phyloP scores from a whole-genome alignment of 2,797 vertebrate genomes.

The Selene dorsalis region DNA sequence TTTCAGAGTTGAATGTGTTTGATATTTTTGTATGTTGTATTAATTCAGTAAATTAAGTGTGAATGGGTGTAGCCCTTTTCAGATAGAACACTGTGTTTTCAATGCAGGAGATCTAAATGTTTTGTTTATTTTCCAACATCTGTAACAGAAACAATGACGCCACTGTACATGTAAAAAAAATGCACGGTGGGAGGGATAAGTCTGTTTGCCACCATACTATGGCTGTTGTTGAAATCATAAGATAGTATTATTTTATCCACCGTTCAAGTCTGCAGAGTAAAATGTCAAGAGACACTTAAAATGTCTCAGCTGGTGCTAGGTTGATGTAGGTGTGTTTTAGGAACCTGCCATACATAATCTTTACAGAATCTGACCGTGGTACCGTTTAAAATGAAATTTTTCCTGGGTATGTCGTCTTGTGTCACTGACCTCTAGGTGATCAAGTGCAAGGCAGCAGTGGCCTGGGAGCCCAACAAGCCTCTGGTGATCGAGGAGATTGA shows the following conservation, averaged over 20 bases:
- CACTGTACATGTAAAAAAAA: background rate
- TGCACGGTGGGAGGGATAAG: background rate
- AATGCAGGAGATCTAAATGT: too few species aligned
- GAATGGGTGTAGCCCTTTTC: too few species aligned
- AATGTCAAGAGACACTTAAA: background rate
- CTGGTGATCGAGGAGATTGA: constrained; percentile 92
- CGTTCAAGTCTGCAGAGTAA: background rate
- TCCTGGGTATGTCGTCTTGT: background rate
- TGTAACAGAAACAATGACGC: background rate
- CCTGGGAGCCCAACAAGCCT: constrained; percentile 88
- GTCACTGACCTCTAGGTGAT: constrained; percentile 84
- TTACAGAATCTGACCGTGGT: background rate
- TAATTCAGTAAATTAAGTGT: background rate
- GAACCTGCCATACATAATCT: background rate
- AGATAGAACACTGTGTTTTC: too few species aligned
- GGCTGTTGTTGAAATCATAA: background rate
- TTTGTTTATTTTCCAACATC: too few species aligned
- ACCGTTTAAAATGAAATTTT: background rate
- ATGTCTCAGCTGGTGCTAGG: background rate
- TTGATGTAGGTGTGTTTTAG: background rate
- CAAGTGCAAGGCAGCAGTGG: constrained; percentile 91
- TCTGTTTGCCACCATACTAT: background rate
- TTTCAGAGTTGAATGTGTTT: background rate
- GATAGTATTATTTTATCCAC: background rate
- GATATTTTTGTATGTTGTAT: background rate